Conservation (phyloP, 2,113 vertebrate genomes). For the Mixornis gularis region DNA sequence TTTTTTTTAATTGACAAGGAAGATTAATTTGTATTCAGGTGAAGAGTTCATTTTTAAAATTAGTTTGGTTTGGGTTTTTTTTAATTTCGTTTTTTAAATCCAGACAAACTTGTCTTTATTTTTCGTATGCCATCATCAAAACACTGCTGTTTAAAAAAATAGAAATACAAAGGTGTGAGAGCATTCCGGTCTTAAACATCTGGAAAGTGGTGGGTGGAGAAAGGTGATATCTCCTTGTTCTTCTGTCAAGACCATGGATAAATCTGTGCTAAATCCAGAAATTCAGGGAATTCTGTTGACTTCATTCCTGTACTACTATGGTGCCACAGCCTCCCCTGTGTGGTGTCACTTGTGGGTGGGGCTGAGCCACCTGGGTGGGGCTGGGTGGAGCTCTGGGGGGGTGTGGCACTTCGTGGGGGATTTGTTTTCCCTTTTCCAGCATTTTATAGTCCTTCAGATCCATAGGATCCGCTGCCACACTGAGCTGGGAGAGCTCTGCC, state of each 20-base stretch:
- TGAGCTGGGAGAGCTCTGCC: accelerated
- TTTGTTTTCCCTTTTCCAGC: background rate
- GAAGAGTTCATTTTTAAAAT: background rate
- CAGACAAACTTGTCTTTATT: background rate
- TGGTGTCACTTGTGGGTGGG: accelerated
- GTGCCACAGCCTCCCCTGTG: too few species aligned
- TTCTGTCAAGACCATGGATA: accelerated
- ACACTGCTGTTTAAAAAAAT: accelerated
- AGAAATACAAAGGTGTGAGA: background rate
- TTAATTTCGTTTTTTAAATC: accelerated
- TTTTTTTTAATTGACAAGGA: background rate
- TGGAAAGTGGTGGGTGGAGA: accelerated
- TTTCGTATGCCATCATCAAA: background rate
- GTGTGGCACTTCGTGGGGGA: background rate
- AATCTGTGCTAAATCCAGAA: too few species aligned
- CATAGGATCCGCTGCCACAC: accelerated
- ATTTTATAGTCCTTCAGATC: background rate
- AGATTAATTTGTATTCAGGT: background rate
- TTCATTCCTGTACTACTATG: accelerated
- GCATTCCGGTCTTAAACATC: accelerated
- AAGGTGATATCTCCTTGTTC: accelerated
- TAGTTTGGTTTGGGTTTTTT: accelerated
- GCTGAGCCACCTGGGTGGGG: background rate
- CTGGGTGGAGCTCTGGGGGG: background rate
- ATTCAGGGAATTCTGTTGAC: too few species aligned